Evolutionary conservation across 2,797 vertebrate species (phyloP), one percentile per base, ranked within the genome.

Genomic region (Halcyon chelicuti): DNA sequence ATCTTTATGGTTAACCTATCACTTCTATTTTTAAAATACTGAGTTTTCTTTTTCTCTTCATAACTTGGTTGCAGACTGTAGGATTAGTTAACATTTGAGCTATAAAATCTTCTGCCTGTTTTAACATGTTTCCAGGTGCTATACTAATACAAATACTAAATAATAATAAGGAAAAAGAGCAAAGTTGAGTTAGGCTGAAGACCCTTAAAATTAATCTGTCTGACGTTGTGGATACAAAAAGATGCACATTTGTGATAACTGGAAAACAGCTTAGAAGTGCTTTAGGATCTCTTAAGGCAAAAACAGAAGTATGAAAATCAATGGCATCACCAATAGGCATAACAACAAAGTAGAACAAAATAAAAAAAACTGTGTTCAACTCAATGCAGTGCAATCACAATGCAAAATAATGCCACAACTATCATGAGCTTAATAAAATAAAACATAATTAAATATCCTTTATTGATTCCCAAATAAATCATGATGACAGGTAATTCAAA

Each of bases 21-120:
- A 55, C 7, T 62, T 71, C 35, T 74, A 2, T 49, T 95, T 91
- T 35, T 35, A 89, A 89, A 94, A 88, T 44, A 51, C 6, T 28
- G 46, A 49, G 3, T 55, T 73, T 1, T 37, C 14, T 65, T 74
- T 88, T 81, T 29, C 12, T 62, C 25, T 14, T 75, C 20, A 1
- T 60, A 82, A 33, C 17, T 82, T 0, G 0, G 4, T 29, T 76
- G 20, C 13, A 66, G 33, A 12, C 44, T 49, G 7, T 63, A 60
- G 46, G 20, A 65, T 44, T 73, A 65, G 40, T 46, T 62, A 65
- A 84, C 16, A 4, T 44, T 26, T 58, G 23, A 78, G 11, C 7
- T 67, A 49, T 40, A 73, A 89, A 87, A 74, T 39, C 21, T 82
- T 40, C 14, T 14, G 54, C 12, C 14, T 78, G 14, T 58, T 9